Evolutionary conservation across 23 tunicate species (phyloP).

Genomic region (Pegea sp.): DNA sequence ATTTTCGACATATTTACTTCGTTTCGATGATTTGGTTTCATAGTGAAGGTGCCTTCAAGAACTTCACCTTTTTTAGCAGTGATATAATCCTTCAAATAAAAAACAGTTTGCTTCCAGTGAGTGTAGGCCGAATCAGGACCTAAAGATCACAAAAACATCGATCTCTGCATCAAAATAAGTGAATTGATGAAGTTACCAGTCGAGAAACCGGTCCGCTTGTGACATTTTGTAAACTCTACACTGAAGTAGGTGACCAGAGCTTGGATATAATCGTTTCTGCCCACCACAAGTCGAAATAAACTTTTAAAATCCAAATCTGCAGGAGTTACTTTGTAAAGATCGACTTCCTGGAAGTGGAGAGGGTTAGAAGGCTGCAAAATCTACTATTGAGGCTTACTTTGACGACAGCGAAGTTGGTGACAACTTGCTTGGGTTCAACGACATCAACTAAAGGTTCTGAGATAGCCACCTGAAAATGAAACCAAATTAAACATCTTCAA

Average conservation of each 20-base stretch:
- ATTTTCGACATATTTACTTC: slow-evolving; percentile 19
- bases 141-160: no score
- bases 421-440: slow-evolving; percentile 91
- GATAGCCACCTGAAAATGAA: slow-evolving; percentile 43
- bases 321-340: slow-evolving; percentile 66
- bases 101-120: slow-evolving; percentile 99
- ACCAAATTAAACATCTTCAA: not conserved
- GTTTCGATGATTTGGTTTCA: slow-evolving; percentile 80
- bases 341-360: slow-evolving; percentile 38
- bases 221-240: slow-evolving; percentile 88
- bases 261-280: slow-evolving; percentile 76
- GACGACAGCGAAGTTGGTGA: slow-evolving; percentile 49
- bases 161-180: no score
- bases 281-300: slow-evolving; percentile 32
- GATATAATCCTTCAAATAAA: slow-evolving; percentile 81
- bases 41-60: slow-evolving; percentile 27
- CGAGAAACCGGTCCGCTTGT: slow-evolving; percentile 84
- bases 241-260: slow-evolving; percentile 78
- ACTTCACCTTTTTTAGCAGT: slow-evolving; percentile 81
- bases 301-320: slow-evolving; percentile 51
- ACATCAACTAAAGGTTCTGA: slow-evolving; percentile 95
- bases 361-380: not conserved
- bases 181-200: slow-evolving; percentile 23
- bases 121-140: slow-evolving; percentile 93
- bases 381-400: slow-evolving; percentile 14